These are phyloP conservation scores for Glyptemys insculpta DNA, from an alignment of 2,797 vertebrate species.

Conservation along the genomic window DNA sequence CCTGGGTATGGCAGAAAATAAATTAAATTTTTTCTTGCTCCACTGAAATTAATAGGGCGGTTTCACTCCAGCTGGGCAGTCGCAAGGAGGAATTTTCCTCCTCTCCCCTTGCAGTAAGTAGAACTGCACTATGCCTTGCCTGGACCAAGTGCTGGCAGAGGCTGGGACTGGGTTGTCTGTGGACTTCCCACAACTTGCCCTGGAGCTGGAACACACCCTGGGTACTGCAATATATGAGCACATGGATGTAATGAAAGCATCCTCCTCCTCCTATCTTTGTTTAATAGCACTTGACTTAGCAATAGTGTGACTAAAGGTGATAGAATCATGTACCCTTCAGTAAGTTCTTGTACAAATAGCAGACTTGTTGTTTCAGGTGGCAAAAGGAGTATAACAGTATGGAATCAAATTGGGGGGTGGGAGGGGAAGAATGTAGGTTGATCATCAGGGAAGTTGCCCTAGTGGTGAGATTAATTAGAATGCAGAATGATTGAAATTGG, in stretches of 20 bases:
- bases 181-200: neutral
- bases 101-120: neutral
- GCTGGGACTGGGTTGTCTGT: neutral
- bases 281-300: neutral
- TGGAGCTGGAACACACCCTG: neutral
- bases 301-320: conserved; percentile 11
- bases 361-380: conserved; percentile 36
- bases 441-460: conserved; percentile 71
- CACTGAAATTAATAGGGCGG: neutral
- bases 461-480: conserved; percentile 74
- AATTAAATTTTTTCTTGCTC: conserved; percentile 35
- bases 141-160: neutral
- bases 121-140: rapidly evolving
- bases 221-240: neutral
- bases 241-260: neutral
- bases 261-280: neutral
- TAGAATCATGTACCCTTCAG: conserved; percentile 53
- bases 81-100: neutral
- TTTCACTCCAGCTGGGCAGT: neutral
- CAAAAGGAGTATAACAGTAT: conserved; percentile 25
- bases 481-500: conserved; percentile 11
- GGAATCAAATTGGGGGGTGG: conserved; percentile 35
- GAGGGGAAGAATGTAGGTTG: neutral
- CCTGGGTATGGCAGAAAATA: conserved; percentile 30
- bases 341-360: conserved; percentile 35